A percentile compares a stretch with the other conserved stretches of the same genome.
Conservation (phyloP, 1,140 invertebrate species). For the Diorhabda sublineata region DNA sequence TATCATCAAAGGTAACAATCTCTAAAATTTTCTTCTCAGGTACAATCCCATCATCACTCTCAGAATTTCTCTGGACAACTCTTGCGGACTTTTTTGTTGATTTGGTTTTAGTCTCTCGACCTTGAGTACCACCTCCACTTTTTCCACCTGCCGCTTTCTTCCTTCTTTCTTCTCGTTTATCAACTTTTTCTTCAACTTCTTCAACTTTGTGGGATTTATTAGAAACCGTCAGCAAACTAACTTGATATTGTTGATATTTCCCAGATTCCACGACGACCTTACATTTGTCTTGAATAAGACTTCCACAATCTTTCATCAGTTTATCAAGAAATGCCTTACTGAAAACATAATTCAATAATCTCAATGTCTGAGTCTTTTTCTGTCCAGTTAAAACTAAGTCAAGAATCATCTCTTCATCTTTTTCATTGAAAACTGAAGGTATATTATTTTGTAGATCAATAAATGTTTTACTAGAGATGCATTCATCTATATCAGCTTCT, state of each 20-base stretch:
- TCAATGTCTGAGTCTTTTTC: slow-evolving; percentile 50
- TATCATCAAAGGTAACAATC: slow-evolving; percentile 65
- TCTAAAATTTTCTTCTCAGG: slow-evolving; percentile 52
- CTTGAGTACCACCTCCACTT: slow-evolving; percentile 84
- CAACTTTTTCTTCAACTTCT: slow-evolving; percentile 58
- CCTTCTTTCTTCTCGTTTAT: slow-evolving; percentile 80
- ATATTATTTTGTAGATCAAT: slow-evolving; percentile 75
- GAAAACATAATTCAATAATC: slow-evolving; percentile 55
- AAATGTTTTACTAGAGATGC: slow-evolving; percentile 67
- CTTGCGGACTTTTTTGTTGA: slow-evolving; percentile 76
- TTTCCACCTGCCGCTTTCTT: slow-evolving; percentile 85
- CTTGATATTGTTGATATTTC: slow-evolving; percentile 57
- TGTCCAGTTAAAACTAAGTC: slow-evolving; percentile 57
- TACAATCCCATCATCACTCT: slow-evolving; percentile 60
- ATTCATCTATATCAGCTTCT: slow-evolving; percentile 81
- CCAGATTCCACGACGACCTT: slow-evolving; percentile 67
- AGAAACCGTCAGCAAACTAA: slow-evolving; percentile 56
- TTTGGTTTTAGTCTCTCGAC: slow-evolving; percentile 93
- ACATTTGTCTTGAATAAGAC: slow-evolving; percentile 67
- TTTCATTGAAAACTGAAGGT: slow-evolving; percentile 72
- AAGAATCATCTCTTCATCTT: slow-evolving; percentile 72
- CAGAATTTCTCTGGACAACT: slow-evolving; percentile 48
- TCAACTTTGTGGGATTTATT: slow-evolving; percentile 45
- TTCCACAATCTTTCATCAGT: slow-evolving; percentile 65
- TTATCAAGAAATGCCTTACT: slow-evolving; percentile 65